These are phyloP conservation scores for Eidolon dupreanum DNA, from an alignment of 2,797 vertebrate species.

Conservation along the genomic window DNA sequence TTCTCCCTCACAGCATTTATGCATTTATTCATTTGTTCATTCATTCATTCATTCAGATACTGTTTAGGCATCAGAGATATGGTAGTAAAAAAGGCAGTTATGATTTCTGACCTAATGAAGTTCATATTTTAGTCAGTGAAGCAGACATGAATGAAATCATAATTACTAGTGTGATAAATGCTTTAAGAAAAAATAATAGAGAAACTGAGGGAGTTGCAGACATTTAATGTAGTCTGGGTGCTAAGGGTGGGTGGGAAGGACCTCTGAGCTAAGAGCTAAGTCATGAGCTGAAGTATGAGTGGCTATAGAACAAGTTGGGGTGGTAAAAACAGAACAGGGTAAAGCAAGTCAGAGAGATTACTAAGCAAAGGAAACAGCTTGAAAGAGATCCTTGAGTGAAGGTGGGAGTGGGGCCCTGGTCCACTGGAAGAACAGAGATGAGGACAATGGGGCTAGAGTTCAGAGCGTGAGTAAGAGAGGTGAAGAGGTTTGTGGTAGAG, in stretches of 20 bases:
- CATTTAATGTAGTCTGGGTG: not conserved
- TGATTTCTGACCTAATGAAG: not conserved
- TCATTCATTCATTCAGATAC: not conserved
- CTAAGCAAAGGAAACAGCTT: not conserved
- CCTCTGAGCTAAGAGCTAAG: slow-evolving; percentile 24
- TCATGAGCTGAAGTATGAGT: not conserved
- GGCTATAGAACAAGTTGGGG: not conserved
- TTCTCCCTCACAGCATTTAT: not conserved
- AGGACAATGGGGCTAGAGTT: not conserved
- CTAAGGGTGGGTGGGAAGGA: not conserved
- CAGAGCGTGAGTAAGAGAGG: not conserved
- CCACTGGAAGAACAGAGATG: not conserved
- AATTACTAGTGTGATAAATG: not conserved
- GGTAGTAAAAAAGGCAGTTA: not conserved
- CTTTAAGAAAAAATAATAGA: not conserved
- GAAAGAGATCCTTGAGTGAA: not conserved
- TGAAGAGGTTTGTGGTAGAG: not conserved
- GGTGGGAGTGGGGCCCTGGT: too few species aligned
- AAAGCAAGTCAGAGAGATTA: not conserved
- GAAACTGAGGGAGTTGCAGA: not conserved
- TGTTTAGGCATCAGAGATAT: not conserved
- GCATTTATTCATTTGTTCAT: not conserved
- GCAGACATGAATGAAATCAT: not conserved
- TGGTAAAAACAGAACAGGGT: not conserved
- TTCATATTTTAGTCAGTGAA: not conserved